phyloP scores from a whole-genome alignment of 2,888 invertebrate species.

The Ennomos quercinarius region DNA sequence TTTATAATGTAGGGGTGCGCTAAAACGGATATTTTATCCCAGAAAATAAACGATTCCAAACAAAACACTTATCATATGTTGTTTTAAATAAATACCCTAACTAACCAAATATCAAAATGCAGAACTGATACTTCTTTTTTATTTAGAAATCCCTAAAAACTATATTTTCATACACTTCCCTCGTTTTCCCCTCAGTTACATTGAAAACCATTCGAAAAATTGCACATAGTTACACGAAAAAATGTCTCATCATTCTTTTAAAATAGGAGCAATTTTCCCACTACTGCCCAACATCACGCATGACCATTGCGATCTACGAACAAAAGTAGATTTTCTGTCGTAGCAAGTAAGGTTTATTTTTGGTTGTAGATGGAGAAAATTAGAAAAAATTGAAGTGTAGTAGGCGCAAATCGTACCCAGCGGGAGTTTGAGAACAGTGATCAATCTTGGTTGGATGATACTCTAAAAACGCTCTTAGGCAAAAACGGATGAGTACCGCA shows the following conservation, averaged over 20 bases:
- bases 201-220: conserved; percentile 55
- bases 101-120: too few relatives aligned
- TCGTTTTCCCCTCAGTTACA: conserved; percentile 15
- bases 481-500: conserved; percentile 22
- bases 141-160: too few relatives aligned
- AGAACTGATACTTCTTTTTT: too few relatives aligned
- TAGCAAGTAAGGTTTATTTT: conserved; percentile 42
- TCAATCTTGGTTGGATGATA: conserved; percentile 76
- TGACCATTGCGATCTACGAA: conserved; percentile 45
- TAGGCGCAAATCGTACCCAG: conserved; percentile 73
- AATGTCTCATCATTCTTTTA: conserved; percentile 79
- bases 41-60: too few relatives aligned
- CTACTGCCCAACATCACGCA: conserved; percentile 75
- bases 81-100: too few relatives aligned
- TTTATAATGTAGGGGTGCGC: too few relatives aligned
- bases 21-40: too few relatives aligned
- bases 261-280: conserved; percentile 73
- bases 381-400: conserved; percentile 65
- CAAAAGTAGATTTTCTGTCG: conserved; percentile 30
- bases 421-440: conserved; percentile 70
- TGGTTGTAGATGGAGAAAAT: conserved; percentile 42
- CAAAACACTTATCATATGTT: too few relatives aligned
- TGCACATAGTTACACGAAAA: conserved; percentile 61
- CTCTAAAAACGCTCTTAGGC: conserved; percentile 36
- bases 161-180: conserved; percentile 3